Evolutionary conservation across 2,797 vertebrate genomes (phyloP).

Genomic region (Okamejei kenojei): DNA sequence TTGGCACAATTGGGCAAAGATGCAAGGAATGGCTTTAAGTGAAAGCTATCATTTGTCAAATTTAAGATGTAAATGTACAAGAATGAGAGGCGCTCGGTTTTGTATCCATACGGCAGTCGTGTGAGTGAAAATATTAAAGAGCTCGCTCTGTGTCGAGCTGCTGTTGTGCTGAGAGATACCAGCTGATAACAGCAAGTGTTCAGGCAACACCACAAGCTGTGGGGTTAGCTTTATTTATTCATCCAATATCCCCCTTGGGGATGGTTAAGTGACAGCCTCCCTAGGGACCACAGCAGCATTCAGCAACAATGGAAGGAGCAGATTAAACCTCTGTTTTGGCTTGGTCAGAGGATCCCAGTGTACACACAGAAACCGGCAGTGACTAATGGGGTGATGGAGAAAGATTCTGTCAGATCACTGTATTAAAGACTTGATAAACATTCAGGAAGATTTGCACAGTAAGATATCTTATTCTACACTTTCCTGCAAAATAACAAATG

Average conservation of each 20-base stretch:
- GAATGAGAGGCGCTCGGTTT: neutral
- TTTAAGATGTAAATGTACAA: neutral
- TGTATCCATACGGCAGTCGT: neutral
- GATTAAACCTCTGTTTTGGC: neutral
- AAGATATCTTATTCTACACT: neutral
- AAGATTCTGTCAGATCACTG: neutral
- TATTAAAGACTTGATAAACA: neutral
- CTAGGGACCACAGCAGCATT: neutral
- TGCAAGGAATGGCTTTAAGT: neutral
- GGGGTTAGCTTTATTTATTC: conserved; percentile 28
- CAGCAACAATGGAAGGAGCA: neutral
- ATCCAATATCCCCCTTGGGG: conserved; percentile 19
- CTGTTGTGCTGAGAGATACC: neutral
- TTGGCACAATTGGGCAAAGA: neutral
- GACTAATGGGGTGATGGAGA: neutral
- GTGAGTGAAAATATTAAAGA: neutral
- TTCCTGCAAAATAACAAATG: neutral
- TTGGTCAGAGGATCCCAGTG: neutral
- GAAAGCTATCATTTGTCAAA: neutral
- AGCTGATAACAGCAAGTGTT: conserved; percentile 27
- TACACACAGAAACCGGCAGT: neutral
- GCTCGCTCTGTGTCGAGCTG: neutral
- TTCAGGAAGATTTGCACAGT: neutral
- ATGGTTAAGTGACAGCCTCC: conserved; percentile 22
- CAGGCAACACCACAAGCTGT: neutral